Percentiles rank a stretch among this genome's conserved stretches.
These are phyloP conservation scores for Pardalotus punctatus DNA, from an alignment of 2,113 vertebrate species.

Conservation along the genomic window DNA sequence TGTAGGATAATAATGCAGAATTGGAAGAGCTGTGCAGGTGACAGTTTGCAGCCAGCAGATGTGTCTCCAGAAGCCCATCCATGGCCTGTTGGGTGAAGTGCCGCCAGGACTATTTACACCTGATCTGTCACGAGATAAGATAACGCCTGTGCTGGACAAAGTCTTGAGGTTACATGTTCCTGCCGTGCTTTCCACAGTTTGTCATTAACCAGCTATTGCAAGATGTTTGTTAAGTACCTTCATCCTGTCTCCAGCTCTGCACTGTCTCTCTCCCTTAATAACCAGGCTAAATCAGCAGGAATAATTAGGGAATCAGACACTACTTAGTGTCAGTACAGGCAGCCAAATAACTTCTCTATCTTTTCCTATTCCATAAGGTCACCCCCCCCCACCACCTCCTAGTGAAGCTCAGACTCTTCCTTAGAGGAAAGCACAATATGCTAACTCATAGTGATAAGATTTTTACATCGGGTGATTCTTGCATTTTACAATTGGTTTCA, in stretches of 20 bases:
- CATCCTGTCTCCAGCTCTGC: slow-evolving; percentile 39
- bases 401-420: neutral
- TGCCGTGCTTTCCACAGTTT: slow-evolving; percentile 19
- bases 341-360: slow-evolving; percentile 35
- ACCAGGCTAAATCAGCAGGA: slow-evolving; percentile 45
- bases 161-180: slow-evolving; percentile 31
- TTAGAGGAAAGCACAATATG: neutral
- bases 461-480: neutral
- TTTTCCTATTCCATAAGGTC: neutral
- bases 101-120: slow-evolving; percentile 4
- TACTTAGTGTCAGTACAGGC: slow-evolving; percentile 35
- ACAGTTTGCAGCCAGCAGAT: neutral
- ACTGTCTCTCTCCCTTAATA: slow-evolving; percentile 41
- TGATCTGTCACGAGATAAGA: slow-evolving; percentile 31
- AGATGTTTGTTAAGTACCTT: slow-evolving; percentile 52
- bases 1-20: neutral
- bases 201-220: slow-evolving; percentile 64
- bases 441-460: neutral
- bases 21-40: neutral
- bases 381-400: neutral
- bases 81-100: neutral
- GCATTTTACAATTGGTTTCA: neutral
- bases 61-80: neutral
- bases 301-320: slow-evolving; percentile 64
- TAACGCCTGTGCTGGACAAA: slow-evolving; percentile 40